Base-by-base conservation (phyloP, 1,140 invertebrate genomes). In the Drosophila santomea region DNA sequence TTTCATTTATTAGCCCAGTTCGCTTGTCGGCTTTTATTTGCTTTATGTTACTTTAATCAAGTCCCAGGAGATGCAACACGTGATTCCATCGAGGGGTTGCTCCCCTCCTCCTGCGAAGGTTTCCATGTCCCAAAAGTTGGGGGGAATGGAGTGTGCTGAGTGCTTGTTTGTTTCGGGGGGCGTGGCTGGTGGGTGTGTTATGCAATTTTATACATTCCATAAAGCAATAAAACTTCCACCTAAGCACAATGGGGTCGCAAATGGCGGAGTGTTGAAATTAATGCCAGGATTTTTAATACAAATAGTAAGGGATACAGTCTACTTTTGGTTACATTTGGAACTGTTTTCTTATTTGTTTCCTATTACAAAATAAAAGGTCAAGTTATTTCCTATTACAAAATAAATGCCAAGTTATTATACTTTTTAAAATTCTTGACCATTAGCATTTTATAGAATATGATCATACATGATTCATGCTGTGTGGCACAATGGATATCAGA, bases 61-160 rank as follows among this genome's bases (percentile, higher is more conserved):
- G 77, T 91, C 90, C 85, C 90, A 67, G 51, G 90, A 91, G 90
- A 91, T 90, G 89, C 90, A 91, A 91, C 90, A 91, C 90, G 90
- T 91, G 89, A 91, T 72, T 79, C 55, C 74, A 78, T 41, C 57
- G 63, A 71, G 74, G 83, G 75, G 75, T 72, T 44, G 74, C 48
- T 74, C 38, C 28, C 43, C 32, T 32, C 43, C 32, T 32, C 32
- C 2, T 10, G 32, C 32, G 7, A 32, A 32, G 28, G 28, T 8
- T 8, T 32, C 28, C 7, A 7, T 32, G 28, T 32, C 1, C n/a
- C 23, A 52, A 32, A 36, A 50, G 25, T 25, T 58, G 47, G 54
- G 55, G 23, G 41, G 43, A 39, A 35, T 55, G 36, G 41, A 11
- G 17, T 17, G 17, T 41, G 48, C 20, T 52, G 63, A 67, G 15